A percentile compares a stretch with the other conserved stretches of the same genome.
phyloP scores from a whole-genome alignment of 37 sponge, comb jelly and placozoan genomes.

The Lycopodina hypogea region DNA sequence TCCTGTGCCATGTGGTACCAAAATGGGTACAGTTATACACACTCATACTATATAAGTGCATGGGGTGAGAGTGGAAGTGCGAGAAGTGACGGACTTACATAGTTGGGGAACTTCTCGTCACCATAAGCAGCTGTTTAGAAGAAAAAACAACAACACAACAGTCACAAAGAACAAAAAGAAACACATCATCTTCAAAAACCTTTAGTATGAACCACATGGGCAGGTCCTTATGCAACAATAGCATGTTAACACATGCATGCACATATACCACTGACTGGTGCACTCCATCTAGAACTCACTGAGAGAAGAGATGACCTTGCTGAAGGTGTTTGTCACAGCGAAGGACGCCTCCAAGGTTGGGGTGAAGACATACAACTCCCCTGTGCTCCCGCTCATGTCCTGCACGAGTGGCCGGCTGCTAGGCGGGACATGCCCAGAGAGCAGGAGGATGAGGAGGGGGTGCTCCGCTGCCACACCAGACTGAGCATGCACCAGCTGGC shows the following conservation, averaged over 20 bases:
- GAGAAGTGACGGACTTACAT: not conserved
- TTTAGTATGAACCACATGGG: too few relatives aligned
- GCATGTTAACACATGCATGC: too few relatives aligned
- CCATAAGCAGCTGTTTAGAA: constrained; percentile 37
- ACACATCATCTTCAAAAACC: too few relatives aligned
- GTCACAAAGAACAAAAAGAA: not conserved
- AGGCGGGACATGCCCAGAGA: not conserved
- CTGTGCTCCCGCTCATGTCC: not conserved
- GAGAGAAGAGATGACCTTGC: constrained; percentile 6
- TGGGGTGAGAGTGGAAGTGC: not conserved
- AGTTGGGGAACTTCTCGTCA: constrained; percentile 10
- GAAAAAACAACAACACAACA: not conserved
- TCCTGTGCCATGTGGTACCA: too few relatives aligned
- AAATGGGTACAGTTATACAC: too few relatives aligned
- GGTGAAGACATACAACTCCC: constrained; percentile 31
- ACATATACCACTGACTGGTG: too few relatives aligned
- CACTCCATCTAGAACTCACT: constrained; percentile 18
- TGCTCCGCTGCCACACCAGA: not conserved
- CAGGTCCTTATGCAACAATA: too few relatives aligned
- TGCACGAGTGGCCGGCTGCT: not conserved
- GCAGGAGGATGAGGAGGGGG: constrained; percentile 16
- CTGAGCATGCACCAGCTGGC: not conserved
- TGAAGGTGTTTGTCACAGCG: constrained; percentile 24
- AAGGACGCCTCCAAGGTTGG: constrained; percentile 31
- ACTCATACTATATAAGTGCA: too few relatives aligned